Evolutionary conservation across 1,140 invertebrate species (phyloP), one percentile per base, ranked within the genome.

Genomic region (Mizuhopecten yessoensis): DNA sequence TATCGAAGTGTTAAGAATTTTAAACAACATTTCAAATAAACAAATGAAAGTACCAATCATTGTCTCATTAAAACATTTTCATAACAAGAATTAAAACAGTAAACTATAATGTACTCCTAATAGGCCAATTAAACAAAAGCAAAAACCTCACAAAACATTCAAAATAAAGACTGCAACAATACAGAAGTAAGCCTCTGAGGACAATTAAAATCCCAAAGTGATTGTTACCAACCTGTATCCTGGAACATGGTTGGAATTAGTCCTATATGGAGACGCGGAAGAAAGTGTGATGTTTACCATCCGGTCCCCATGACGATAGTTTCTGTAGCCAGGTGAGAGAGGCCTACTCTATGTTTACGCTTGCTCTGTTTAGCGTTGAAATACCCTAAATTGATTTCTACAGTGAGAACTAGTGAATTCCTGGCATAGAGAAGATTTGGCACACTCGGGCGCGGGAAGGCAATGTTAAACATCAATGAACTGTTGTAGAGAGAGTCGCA

Each of bases 331-430:
- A 75, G 57, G 57, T 75, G 57, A 75, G 57, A 75, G 57, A 75
- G n/a, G 57, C 57, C 57, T 13, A 75, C 57, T 75, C 57, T 75
- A 75, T 75, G 57, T 75, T 75, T 75, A 75, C 57, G 57, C 57
- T 23, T 75, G 57, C 57, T 75, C 23, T 75, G 57, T 75, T 75
- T 75, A 75, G 57, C n/a, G 57, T 75, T 75, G 57, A 75, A 75
- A 75, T 75, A 75, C 57, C 57, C 57, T 75, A 29, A 75, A 75
- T 75, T 75, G 57, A 75, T 75, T 75, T 75, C 57, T 75, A 29
- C 57, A 75, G 23, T 75, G 57, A 75, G 57, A 75, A 75, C 57
- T 75, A 75, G 57, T 75, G 57, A 75, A 75, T 75, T 75, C 57
- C 57, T 5, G 57, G 57, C 57, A 75, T 75, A 75, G 57, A 75